Evolutionary conservation across 2,797 vertebrate species (phyloP).

Genomic region (Phyllotis vaccarum): DNA sequence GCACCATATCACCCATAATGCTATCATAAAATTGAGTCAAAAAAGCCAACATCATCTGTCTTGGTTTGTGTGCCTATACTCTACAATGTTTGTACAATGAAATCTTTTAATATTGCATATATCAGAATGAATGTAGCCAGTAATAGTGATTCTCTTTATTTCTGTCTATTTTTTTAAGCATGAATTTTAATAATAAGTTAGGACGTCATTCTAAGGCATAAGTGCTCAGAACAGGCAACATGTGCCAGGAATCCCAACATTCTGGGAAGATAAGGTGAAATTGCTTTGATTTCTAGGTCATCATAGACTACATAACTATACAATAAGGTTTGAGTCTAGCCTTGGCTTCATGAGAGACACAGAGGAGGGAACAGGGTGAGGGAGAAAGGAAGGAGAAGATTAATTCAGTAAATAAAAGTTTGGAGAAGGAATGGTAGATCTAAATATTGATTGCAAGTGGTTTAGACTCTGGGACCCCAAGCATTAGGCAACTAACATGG

Average conservation of each 20-base stretch:
- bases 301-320: not conserved
- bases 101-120: not conserved
- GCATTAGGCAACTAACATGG: not conserved
- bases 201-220: not conserved
- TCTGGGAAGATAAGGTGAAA: not conserved
- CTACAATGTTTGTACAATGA: not conserved
- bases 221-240: not conserved
- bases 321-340: not conserved
- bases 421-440: not conserved
- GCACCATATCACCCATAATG: not conserved
- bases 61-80: not conserved
- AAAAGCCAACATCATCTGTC: not conserved
- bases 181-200: not conserved
- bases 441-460: slow-evolving; percentile 29
- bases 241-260: not conserved
- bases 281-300: not conserved
- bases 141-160: not conserved
- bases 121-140: not conserved
- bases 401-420: not conserved
- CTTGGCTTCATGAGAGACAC: not conserved
- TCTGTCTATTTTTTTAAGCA: not conserved
- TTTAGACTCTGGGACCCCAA: not conserved
- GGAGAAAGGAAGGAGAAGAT: not conserved
- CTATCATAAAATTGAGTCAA: not conserved
- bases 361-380: not conserved